A percentile compares a stretch with the other conserved stretches of the same genome.
Evolutionary conservation across 30 jellyfish, hydroid and myxozoan genomes (phyloP).

Genomic region (Aurelia aurita): DNA sequence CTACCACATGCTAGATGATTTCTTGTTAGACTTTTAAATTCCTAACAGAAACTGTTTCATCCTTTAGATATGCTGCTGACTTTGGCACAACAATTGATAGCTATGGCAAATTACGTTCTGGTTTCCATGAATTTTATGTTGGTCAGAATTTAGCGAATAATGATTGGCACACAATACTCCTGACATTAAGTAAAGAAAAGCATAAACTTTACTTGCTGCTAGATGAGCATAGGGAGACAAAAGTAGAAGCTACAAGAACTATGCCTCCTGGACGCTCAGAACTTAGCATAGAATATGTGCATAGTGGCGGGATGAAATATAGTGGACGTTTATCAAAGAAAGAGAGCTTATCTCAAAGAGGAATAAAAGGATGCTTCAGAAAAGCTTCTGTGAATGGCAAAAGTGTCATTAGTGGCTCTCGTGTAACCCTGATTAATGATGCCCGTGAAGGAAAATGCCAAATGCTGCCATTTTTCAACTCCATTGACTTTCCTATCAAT

Average conservation of each 20-base stretch:
- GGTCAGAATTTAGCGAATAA: constrained; percentile 60
- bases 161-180: constrained; percentile 67
- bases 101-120: constrained; percentile 53
- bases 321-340: not conserved
- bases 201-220: constrained; percentile 24
- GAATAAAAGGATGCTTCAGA: constrained; percentile 61
- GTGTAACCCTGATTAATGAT: constrained; percentile 54
- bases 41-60: not conserved
- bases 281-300: constrained; percentile 50
- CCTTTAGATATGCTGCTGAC: constrained; percentile 76
- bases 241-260: constrained; percentile 27
- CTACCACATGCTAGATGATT: too few relatives aligned
- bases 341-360: constrained; percentile 42
- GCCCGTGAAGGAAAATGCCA: constrained; percentile 24
- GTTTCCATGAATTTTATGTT: constrained; percentile 70
- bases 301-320: constrained; percentile 64
- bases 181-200: constrained; percentile 60
- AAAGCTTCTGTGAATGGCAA: constrained; percentile 36
- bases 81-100: constrained; percentile 56
- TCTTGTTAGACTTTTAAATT: too few relatives aligned
- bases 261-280: constrained; percentile 36
- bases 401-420: constrained; percentile 40
- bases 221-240: constrained; percentile 37
- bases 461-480: not conserved
- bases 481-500: constrained; percentile 39